These are phyloP conservation scores for Oxyruncus cristatus DNA, from an alignment of 2,113 vertebrate species.

Conservation along the genomic window DNA sequence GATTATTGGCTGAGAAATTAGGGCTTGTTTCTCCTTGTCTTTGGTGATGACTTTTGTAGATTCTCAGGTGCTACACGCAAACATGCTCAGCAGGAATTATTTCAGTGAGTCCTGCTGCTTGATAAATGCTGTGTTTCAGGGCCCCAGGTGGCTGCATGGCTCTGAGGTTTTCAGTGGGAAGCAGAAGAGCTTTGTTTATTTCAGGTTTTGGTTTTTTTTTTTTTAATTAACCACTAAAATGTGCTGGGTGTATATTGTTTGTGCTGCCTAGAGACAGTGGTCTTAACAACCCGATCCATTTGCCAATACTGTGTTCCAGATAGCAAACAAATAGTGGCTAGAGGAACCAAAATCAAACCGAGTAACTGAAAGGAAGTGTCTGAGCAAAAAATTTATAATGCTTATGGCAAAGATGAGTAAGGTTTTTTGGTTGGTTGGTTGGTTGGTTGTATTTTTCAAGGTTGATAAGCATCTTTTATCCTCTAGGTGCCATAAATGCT, in stretches of 20 bases:
- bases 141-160: not conserved
- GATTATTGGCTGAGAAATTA: not conserved
- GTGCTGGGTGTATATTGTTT: not conserved
- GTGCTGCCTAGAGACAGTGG: not conserved
- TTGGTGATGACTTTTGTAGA: not conserved
- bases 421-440: not conserved
- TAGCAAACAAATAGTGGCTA: not conserved
- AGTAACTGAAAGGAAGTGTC: not conserved
- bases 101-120: not conserved
- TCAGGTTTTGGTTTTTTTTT: not conserved
- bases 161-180: not conserved
- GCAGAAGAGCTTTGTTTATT: not conserved
- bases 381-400: not conserved
- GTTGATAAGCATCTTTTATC: not conserved
- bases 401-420: not conserved
- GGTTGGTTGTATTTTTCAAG: not conserved
- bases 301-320: not conserved
- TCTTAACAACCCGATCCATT: not conserved
- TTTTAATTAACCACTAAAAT: not conserved
- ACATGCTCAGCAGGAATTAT: not conserved
- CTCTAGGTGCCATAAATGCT: not conserved
- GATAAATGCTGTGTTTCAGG: not conserved
- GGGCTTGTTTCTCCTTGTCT: not conserved
- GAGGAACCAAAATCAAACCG: not conserved
- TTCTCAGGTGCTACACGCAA: not conserved